phyloP scores from a whole-genome alignment of 1,140 invertebrate genomes.

The Drosophila guanche region DNA sequence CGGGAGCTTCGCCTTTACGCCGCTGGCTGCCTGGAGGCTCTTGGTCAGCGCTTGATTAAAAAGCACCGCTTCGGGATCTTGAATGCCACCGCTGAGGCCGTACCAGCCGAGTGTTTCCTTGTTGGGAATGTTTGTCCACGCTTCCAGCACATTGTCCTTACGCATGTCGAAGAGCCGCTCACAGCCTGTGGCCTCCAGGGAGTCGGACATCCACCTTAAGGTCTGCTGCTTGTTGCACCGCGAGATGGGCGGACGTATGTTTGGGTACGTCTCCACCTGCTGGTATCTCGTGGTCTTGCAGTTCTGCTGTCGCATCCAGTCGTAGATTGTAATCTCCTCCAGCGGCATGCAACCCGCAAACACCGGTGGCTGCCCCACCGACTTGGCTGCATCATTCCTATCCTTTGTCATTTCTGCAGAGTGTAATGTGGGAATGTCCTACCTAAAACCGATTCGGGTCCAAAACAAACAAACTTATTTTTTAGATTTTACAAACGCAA shows the following conservation, averaged over 20 bases:
- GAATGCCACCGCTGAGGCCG: conserved; percentile 11
- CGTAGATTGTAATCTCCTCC: conserved; percentile 1
- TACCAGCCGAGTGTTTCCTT: conserved; percentile 50
- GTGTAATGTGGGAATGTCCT: background rate
- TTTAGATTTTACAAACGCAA: too few relatives aligned
- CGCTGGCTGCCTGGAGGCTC: conserved; percentile 29
- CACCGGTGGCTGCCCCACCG: too few relatives aligned
- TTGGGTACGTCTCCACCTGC: conserved; percentile 38
- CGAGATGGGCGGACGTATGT: conserved; percentile 38
- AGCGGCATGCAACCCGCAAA: too few relatives aligned
- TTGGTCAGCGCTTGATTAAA: conserved; percentile 32
- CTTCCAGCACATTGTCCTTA: conserved; percentile 29
- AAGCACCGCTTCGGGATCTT: background rate
- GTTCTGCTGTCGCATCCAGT: conserved; percentile 47
- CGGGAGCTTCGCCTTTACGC: background rate
- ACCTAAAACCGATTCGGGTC: conserved; percentile 24
- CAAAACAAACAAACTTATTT: conserved; percentile 18
- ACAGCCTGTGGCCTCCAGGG: conserved; percentile 31
- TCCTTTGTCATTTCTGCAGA: background rate
- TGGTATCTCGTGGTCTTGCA: conserved; percentile 30
- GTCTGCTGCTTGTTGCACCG: conserved; percentile 18
- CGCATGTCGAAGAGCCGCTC: conserved; percentile 11
- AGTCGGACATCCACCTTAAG: conserved; percentile 5
- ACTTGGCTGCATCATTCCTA: background rate
- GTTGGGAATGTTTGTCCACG: conserved; percentile 39